Percentiles rank a stretch among this genome's conserved stretches.
Evolutionary conservation across 2,113 vertebrate species (phyloP).

Genomic region (Sylvia atricapilla): DNA sequence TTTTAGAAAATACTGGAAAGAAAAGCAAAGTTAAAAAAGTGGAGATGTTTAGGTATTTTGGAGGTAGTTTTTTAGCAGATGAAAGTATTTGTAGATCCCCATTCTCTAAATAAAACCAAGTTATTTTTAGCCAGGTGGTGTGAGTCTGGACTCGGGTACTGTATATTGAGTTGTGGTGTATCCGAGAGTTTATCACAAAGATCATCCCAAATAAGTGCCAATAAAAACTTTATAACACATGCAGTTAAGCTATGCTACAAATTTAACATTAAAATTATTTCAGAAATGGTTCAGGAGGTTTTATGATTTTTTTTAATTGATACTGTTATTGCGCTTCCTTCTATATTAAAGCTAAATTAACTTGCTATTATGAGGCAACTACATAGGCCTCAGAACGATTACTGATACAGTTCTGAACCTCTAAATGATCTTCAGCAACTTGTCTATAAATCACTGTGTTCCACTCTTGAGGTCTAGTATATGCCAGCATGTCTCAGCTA

Average conservation of each 20-base stretch:
- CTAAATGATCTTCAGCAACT: conserved; percentile 1
- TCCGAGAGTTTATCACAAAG: neutral
- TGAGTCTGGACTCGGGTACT: neutral
- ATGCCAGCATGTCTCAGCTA: neutral
- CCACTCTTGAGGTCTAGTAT: neutral
- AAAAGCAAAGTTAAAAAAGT: neutral
- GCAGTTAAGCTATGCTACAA: neutral
- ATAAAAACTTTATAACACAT: neutral
- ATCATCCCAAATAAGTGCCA: neutral
- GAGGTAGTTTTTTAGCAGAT: neutral
- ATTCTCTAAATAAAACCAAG: neutral
- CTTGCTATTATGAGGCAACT: conserved; percentile 3
- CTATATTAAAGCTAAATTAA: conserved; percentile 37
- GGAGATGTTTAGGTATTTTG: neutral
- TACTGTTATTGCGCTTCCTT: neutral
- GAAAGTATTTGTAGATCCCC: neutral
- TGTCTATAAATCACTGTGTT: conserved; percentile 11
- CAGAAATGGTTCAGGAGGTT: conserved; percentile 17
- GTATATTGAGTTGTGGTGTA: neutral
- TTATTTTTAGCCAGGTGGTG: neutral
- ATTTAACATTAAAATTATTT: neutral
- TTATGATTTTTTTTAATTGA: conserved; percentile 46
- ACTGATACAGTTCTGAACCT: neutral
- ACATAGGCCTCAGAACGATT: neutral
- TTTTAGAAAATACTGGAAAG: neutral